These are phyloP conservation scores for Perca fluviatilis DNA, from an alignment of 2,113 vertebrate genomes.

Conservation along the genomic window DNA sequence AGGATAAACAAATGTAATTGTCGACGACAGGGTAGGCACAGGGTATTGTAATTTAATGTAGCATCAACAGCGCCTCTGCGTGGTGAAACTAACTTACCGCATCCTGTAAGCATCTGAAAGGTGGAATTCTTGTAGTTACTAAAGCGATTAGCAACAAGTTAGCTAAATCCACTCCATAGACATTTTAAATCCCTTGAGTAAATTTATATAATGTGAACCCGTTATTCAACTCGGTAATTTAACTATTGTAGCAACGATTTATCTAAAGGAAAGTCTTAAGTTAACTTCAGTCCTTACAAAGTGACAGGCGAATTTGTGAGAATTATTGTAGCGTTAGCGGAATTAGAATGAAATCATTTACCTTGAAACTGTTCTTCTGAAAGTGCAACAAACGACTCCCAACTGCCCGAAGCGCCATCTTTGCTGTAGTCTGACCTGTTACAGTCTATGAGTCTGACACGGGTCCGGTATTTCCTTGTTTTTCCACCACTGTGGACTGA, in stretches of 20 bases:
- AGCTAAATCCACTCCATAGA: too few relatives aligned
- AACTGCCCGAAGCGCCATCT: conserved; percentile 51
- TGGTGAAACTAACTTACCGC: neutral
- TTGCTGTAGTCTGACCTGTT: neutral
- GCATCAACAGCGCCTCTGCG: conserved; percentile 20
- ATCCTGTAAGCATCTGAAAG: neutral
- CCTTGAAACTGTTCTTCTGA: conserved; percentile 40
- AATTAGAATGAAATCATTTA: neutral
- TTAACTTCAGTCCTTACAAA: neutral
- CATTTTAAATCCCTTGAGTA: too few relatives aligned
- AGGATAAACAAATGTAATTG: neutral
- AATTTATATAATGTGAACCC: too few relatives aligned
- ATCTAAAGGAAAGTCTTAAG: neutral
- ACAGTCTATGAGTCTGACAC: neutral
- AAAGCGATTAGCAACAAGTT: neutral
- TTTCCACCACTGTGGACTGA: neutral
- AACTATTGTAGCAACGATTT: too few relatives aligned
- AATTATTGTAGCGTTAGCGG: too few relatives aligned
- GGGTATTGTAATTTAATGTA: neutral
- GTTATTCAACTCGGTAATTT: neutral
- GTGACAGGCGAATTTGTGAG: fast-evolving
- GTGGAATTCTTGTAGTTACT: neutral
- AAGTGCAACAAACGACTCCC: conserved; percentile 20
- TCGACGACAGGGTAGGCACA: neutral
- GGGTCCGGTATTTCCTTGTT: conserved; percentile 51